Conservation (phyloP, 1,140 invertebrate genomes). For the Brevipalpus yothersi region DNA sequence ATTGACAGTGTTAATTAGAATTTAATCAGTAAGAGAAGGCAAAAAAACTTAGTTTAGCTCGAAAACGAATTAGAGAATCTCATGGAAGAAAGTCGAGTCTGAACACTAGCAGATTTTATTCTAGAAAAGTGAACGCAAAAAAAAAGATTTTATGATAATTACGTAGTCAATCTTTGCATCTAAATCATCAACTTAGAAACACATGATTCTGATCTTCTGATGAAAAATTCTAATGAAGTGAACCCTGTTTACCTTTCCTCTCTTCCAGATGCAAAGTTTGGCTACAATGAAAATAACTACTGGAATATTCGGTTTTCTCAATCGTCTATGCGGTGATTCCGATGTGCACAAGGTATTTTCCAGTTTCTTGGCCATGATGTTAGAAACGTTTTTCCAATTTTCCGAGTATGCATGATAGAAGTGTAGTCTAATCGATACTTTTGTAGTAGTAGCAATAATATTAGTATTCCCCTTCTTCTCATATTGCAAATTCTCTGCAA, state of each 20-base stretch:
- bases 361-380: too few species aligned
- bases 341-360: slow-evolving; percentile 1
- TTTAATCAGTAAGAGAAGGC: too few species aligned
- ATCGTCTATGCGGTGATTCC: slow-evolving; percentile 3
- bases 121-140: background rate
- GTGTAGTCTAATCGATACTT: too few species aligned
- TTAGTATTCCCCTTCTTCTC: too few species aligned
- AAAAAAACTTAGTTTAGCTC: too few species aligned
- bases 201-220: background rate
- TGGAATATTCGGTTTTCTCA: slow-evolving; percentile 1
- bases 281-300: background rate
- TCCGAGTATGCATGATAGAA: too few species aligned
- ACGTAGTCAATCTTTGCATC: background rate
- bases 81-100: background rate
- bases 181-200: background rate
- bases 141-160: background rate
- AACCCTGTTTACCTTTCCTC: background rate
- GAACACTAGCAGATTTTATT: background rate
- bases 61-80: too few species aligned
- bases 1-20: too few species aligned
- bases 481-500: too few species aligned
- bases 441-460: too few species aligned
- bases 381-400: too few species aligned
- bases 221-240: background rate
- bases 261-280: slow-evolving; percentile 6